Evolutionary conservation across 1,140 invertebrate species (phyloP).

Genomic region (Elysia chlorotica): DNA sequence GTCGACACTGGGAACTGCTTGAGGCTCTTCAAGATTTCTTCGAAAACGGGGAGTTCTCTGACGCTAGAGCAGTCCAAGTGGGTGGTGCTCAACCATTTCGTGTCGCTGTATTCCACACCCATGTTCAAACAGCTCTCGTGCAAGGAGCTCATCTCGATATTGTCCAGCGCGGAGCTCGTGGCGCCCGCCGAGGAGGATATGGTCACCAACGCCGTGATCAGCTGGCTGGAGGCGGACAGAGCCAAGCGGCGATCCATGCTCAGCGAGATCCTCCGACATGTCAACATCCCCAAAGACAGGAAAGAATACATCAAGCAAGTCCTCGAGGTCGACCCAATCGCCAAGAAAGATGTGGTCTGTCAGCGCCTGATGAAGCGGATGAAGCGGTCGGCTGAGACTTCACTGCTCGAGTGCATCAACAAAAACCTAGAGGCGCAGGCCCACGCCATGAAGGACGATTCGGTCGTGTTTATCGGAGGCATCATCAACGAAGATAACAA

Average conservation of each 20-base stretch:
- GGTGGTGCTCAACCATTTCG: slow-evolving; percentile 17
- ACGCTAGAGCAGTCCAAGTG: background rate
- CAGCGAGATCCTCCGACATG: slow-evolving; percentile 12
- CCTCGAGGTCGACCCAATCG: background rate
- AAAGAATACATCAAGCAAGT: slow-evolving; percentile 11
- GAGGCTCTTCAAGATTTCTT: slow-evolving; percentile 83
- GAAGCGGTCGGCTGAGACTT: background rate
- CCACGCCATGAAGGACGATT: slow-evolving; percentile 14
- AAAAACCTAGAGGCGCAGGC: background rate
- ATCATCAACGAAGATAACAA: background rate
- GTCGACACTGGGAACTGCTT: slow-evolving; percentile 89
- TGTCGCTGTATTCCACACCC: slow-evolving; percentile 4
- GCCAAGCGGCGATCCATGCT: background rate
- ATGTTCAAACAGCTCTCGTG: slow-evolving; percentile 14
- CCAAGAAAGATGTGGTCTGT: slow-evolving; percentile 8
- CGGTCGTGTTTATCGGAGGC: slow-evolving; percentile 24
- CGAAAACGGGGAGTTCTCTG: background rate
- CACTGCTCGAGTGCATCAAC: background rate
- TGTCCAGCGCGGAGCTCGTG: slow-evolving; percentile 2
- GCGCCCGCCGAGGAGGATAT: slow-evolving; percentile 18
- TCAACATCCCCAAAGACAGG: slow-evolving; percentile 16
- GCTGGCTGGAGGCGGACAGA: slow-evolving; percentile 20
- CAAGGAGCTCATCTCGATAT: slow-evolving; percentile 15
- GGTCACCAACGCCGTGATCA: slow-evolving; percentile 11
- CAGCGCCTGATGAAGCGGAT: background rate